Evolutionary conservation across 2,113 vertebrate species (phyloP), one percentile per base, ranked within the genome.

Genomic region (Nesoenas mayeri): DNA sequence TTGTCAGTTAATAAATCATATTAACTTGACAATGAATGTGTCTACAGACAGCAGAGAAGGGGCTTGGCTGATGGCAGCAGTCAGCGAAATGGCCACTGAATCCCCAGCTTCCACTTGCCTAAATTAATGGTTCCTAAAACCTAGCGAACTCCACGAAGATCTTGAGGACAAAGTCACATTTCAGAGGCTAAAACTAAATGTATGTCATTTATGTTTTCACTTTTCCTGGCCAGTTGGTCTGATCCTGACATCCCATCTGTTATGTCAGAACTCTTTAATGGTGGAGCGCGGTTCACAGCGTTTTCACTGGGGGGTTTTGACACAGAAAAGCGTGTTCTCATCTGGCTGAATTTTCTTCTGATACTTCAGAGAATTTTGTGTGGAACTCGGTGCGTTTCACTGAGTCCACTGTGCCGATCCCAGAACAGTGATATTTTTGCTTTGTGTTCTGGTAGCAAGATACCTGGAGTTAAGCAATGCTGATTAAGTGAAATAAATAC

Each of bases 231-330:
- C 75, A 91, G 84, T 89, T 88, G 88, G 88, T 95, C 80, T 97
- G 70, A 70, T 14, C 83, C 78, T 95, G 96, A 97, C 80, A 84
- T 93, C 83, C 93, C 87, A 96, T 97, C 95, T 96, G 96, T 97
- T 96, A 67, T 88, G 95, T 97, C 96, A 96, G 28, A 95, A 94
- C 85, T 91, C 75, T 38, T 97, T 97, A 96, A 21, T 66, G 56
- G 84, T 64, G 51, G 54, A 72, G 8, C 80, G 64, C 81, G 48
- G 75, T 81, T 97, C 61, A n/a, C 69, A 81, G 78, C 28, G 12
- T 51, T 47, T 22, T 53, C 89, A 38, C n/a, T 74, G 75, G n/a
- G 71, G 60, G 47, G 22, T 94, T 96, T 78, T 94, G 96, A 96
- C 89, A 64, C 60, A 8, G 71, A 74, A 67, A 94, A n/a, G 64